A percentile compares a stretch with the other conserved stretches of the same genome.
Conservation (phyloP, 2,888 invertebrate species). For the Chromoteleia sp. region DNA sequence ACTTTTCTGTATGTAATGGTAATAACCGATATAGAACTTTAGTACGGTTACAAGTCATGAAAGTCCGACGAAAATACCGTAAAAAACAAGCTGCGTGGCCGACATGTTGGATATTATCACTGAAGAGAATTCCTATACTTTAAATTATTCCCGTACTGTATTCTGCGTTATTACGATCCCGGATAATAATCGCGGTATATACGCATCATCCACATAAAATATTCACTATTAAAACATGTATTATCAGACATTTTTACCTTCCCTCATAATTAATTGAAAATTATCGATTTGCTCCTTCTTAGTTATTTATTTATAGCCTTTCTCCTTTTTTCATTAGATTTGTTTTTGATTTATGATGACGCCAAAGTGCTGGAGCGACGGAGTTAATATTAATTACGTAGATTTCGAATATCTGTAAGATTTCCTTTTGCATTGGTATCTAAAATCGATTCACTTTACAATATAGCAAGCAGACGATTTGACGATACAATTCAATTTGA, state of each 20-base stretch:
- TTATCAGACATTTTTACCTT: background rate
- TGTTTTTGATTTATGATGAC: too few relatives aligned
- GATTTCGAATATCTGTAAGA: too few relatives aligned
- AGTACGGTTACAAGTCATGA: slow-evolving; percentile 15
- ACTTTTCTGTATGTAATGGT: background rate
- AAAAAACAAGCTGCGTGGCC: slow-evolving; percentile 24
- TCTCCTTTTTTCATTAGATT: too few relatives aligned
- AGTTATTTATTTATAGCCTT: too few relatives aligned
- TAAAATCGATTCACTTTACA: too few relatives aligned
- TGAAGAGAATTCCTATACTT: slow-evolving; percentile 36
- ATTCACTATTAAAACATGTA: background rate
- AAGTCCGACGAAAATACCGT: slow-evolving; percentile 11
- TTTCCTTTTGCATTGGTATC: too few relatives aligned
- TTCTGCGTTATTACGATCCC: slow-evolving; percentile 31
- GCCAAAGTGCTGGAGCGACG: too few relatives aligned
- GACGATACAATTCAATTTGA: too few relatives aligned
- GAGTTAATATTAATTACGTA: too few relatives aligned
- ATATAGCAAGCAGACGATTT: too few relatives aligned
- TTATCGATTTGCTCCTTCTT: slow-evolving; percentile 1
- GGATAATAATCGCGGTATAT: slow-evolving; percentile 11
- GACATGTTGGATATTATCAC: slow-evolving; percentile 25
- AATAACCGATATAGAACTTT: slow-evolving; percentile 15
- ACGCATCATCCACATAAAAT: background rate
- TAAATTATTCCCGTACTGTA: slow-evolving; percentile 34
- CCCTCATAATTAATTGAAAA: background rate